Percentiles rank a stretch among this genome's conserved stretches.
Evolutionary conservation across 2,113 vertebrate genomes (phyloP).

Genomic region (Microcebus murinus): DNA sequence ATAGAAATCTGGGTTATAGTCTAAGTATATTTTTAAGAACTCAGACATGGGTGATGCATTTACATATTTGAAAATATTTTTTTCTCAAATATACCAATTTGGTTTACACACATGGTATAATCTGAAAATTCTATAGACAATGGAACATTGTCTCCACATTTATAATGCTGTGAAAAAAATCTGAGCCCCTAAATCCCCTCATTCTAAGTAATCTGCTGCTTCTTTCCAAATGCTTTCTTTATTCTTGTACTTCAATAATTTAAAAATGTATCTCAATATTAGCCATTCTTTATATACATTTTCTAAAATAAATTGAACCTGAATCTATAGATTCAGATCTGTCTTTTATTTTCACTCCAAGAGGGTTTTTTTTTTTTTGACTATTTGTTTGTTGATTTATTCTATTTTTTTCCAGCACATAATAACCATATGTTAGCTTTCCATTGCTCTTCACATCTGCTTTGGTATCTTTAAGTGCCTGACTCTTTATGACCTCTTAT

Average conservation of each 20-base stretch:
- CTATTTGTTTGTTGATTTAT: slow-evolving; percentile 17
- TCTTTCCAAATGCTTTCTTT: not conserved
- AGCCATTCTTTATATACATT: not conserved
- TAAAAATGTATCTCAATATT: not conserved
- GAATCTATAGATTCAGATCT: not conserved
- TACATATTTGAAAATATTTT: not conserved
- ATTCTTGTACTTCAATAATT: not conserved
- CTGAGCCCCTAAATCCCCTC: not conserved
- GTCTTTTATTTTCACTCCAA: not conserved
- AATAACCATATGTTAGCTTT: not conserved
- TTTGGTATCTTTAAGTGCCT: not conserved
- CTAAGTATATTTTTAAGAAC: slow-evolving; percentile 14
- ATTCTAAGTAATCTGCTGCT: not conserved
- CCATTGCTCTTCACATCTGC: not conserved
- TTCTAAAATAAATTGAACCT: slow-evolving; percentile 9
- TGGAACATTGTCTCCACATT: not conserved
- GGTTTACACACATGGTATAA: not conserved
- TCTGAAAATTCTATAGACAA: slow-evolving; percentile 2
- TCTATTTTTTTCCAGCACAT: not conserved
- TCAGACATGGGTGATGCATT: not conserved
- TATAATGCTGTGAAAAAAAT: not conserved
- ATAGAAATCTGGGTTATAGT: not conserved
- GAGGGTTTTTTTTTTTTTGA: not conserved
- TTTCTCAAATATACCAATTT: not conserved
- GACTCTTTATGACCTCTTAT: not conserved